These are phyloP conservation scores for Strix uralensis DNA, from an alignment of 2,113 vertebrate genomes.

Conservation along the genomic window DNA sequence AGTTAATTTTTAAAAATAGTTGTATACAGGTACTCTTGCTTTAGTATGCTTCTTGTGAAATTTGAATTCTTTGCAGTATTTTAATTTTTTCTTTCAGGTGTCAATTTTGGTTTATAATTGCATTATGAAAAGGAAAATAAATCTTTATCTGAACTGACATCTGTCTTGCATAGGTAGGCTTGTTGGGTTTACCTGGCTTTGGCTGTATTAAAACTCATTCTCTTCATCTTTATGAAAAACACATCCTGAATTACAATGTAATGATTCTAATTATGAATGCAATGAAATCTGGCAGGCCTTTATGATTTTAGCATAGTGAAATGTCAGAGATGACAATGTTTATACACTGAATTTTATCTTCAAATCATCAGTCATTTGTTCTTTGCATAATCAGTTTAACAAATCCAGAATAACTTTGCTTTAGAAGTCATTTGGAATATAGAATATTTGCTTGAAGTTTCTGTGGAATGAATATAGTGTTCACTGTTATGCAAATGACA, in stretches of 20 bases:
- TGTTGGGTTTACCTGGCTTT: constrained; percentile 14
- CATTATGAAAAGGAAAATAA: constrained; percentile 47
- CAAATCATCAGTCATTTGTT: constrained; percentile 42
- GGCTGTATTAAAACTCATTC: constrained; percentile 14
- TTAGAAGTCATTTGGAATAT: constrained; percentile 26
- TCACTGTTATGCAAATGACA: constrained; percentile 32
- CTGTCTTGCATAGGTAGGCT: constrained; percentile 28
- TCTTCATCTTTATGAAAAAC: constrained; percentile 48
- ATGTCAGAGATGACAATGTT: constrained; percentile 20
- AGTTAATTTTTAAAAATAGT: neutral
- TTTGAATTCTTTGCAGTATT: neutral
- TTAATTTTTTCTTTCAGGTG: constrained; percentile 33
- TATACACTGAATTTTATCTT: constrained; percentile 60
- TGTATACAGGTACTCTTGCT: neutral
- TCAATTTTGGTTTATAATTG: constrained; percentile 57
- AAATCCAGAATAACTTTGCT: constrained; percentile 25
- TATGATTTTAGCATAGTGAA: constrained; percentile 20
- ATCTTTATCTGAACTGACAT: constrained; percentile 46
- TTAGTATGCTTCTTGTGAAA: neutral
- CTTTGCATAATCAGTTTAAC: constrained; percentile 19
- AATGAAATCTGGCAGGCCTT: constrained; percentile 48
- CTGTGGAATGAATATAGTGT: constrained; percentile 11
- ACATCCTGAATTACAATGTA: constrained; percentile 65
- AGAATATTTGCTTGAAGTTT: constrained; percentile 26
- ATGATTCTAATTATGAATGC: constrained; percentile 54